Base-by-base conservation (phyloP, 2,113 vertebrate genomes). In the Ciconia boyciana region DNA sequence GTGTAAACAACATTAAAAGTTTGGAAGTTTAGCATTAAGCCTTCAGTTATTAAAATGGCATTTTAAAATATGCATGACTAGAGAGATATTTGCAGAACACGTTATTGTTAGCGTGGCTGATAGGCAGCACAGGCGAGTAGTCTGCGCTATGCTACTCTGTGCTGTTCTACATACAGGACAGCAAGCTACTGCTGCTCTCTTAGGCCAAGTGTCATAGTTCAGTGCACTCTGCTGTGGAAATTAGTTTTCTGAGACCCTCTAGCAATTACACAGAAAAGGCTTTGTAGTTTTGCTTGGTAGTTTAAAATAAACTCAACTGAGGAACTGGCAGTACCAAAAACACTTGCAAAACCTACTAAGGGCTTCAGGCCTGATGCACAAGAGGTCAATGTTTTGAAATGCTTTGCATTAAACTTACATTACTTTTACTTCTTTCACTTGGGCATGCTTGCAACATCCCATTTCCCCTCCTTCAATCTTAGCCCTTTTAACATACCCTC, bases 21-120 rank as follows among this genome's bases (percentile, higher is more conserved):
- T 93, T 72, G 62, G 70, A 91, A 94, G 80, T 93, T 94, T 39
- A 84, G 43, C 44, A 81, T 64, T 80, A 89, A 89, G 77, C n/a
- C 44, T 44, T 84, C 77, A 46, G 83, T 69, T 85, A 76, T 32
- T 91, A 89, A 94, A 93, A 90, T 12, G 13, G 16, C 16, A 75
- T 93, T 90, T 90, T 87, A 36, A 89, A 92, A 90, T 77, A 90
- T 26, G 76, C 24, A 58, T 48, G 68, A 86, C 15, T 19, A 64
- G 44, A 78, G 52, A 93, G 60, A 39, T 17, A 76, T 71, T 29
- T 71, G 86, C 69, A 93, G 76, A 87, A 57, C 52, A 61, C 8
- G 2, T 24, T 43, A 49, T 13, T 24, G 51, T 52, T 54, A 68
- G 26, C 19, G 6, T 3, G 83, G 55, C 71, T 39, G 28, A 83